Percentiles rank a stretch among this genome's conserved stretches.
Evolutionary conservation across 2,888 invertebrate species (phyloP).

Genomic region (Cantharis lateralis): DNA sequence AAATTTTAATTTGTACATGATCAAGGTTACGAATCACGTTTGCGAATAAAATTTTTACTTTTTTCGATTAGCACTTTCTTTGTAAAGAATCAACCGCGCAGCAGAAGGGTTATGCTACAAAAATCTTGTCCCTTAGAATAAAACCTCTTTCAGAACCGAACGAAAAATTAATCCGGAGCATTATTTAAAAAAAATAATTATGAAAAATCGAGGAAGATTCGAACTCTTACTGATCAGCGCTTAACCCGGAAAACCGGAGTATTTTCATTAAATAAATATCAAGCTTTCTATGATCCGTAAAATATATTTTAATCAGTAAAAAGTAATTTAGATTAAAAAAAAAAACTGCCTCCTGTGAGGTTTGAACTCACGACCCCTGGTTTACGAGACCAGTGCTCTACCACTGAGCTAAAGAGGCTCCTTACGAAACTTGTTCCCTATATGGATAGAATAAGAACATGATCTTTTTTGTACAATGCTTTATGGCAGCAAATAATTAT

Average conservation of each 20-base stretch:
- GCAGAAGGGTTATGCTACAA: not conserved
- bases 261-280: too few relatives aligned
- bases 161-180: too few relatives aligned
- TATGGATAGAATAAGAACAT: not conserved
- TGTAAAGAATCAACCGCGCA: not conserved
- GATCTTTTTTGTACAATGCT: not conserved
- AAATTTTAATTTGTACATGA: not conserved
- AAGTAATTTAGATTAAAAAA: not conserved
- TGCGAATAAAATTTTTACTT: not conserved
- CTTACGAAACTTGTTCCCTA: not conserved
- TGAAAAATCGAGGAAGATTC: too few relatives aligned
- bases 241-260: too few relatives aligned
- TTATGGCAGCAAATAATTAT: not conserved
- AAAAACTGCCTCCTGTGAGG: constrained; percentile 73
- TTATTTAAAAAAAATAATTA: too few relatives aligned
- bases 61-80: not conserved
- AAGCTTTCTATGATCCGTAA: not conserved
- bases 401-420: constrained; percentile 81
- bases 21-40: not conserved
- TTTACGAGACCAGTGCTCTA: constrained; percentile 85
- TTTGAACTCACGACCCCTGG: constrained; percentile 85
- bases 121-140: too few relatives aligned
- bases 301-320: not conserved
- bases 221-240: too few relatives aligned
- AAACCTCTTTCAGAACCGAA: too few relatives aligned